Evolutionary conservation across 2,888 invertebrate species (phyloP).

Genomic region (Rhamphomyia laevipes): DNA sequence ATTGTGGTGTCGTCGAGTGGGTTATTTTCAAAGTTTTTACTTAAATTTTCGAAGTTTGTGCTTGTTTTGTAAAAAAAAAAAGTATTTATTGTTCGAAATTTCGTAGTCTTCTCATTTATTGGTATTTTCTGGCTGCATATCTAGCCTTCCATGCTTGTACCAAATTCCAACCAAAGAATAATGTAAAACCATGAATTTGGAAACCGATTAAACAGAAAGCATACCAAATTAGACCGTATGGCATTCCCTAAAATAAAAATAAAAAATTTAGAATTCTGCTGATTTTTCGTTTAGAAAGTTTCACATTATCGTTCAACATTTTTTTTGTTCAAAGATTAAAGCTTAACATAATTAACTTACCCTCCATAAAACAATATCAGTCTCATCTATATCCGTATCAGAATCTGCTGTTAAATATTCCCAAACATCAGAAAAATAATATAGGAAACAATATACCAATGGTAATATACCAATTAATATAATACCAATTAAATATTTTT

Average conservation of each 20-base stretch:
- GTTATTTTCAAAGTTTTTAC: no score
- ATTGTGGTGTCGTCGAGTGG: no score
- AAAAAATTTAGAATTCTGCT: constrained; percentile 3
- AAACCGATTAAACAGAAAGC: constrained; percentile 75
- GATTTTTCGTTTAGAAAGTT: no score
- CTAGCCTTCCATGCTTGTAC: constrained; percentile 73
- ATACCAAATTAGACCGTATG: constrained; percentile 87
- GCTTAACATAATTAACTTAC: constrained; percentile 43
- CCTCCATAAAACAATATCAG: constrained; percentile 70
- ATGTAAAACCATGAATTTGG: constrained; percentile 79
- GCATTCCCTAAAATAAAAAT: constrained; percentile 58
- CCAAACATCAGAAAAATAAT: constrained; percentile 77
- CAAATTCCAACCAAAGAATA: constrained; percentile 74
- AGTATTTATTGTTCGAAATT: no score
- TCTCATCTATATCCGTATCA: constrained; percentile 47
- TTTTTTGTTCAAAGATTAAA: not conserved
- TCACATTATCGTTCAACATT: no score
- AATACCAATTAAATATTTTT: constrained; percentile 72
- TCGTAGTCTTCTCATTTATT: no score
- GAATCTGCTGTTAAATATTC: constrained; percentile 53
- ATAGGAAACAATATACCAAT: constrained; percentile 64
- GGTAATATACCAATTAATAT: constrained; percentile 69
- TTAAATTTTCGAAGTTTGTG: no score
- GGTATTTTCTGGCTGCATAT: constrained; percentile 34
- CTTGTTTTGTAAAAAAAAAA: no score